phyloP scores from a whole-genome alignment of 2,113 vertebrate genomes.

The Myotis davidii region DNA sequence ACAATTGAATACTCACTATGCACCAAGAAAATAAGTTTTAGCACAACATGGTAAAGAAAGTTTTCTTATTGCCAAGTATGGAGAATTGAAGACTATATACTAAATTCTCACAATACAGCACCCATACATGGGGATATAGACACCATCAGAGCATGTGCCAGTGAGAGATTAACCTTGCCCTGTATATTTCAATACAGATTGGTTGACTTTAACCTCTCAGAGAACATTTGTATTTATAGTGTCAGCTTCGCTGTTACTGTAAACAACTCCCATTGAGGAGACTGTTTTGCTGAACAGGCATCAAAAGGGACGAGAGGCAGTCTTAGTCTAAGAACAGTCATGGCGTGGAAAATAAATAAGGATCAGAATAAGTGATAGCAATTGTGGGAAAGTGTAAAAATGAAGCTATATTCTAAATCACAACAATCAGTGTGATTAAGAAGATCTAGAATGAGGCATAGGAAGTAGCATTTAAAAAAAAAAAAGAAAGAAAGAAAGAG shows the following conservation, averaged over 20 bases:
- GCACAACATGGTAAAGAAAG: neutral
- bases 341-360: neutral
- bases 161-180: neutral
- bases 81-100: neutral
- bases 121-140: neutral
- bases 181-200: neutral
- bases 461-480: neutral
- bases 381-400: neutral
- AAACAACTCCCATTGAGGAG: neutral
- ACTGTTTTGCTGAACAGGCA: neutral
- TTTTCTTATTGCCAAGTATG: neutral
- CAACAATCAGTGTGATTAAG: neutral
- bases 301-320: neutral
- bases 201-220: neutral
- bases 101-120: neutral
- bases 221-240: neutral
- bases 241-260: neutral
- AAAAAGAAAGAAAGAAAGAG: too few relatives aligned
- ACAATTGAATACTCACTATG: neutral
- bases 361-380: neutral
- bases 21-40: neutral
- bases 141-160: neutral
- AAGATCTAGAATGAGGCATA: neutral
- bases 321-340: neutral
- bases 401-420: neutral